A percentile compares a stretch with the other conserved stretches of the same genome.
These are phyloP conservation scores for Crax fasciolata DNA, from an alignment of 2,797 vertebrate genomes.

Conservation along the genomic window DNA sequence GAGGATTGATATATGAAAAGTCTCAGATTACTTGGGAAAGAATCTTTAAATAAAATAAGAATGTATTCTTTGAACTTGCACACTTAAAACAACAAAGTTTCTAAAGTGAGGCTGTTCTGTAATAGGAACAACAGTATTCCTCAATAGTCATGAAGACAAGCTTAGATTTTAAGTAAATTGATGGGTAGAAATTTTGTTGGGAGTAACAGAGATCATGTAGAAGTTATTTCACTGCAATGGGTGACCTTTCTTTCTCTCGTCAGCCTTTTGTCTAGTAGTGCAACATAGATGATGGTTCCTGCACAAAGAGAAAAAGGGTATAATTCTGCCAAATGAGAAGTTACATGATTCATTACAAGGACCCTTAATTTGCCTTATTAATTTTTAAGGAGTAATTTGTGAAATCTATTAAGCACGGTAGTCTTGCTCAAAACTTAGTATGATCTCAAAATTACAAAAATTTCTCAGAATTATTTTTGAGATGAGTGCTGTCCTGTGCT, in stretches of 20 bases:
- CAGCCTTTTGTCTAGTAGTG: not conserved
- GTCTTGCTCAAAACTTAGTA: conserved; percentile 57
- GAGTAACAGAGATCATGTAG: not conserved
- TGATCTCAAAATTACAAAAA: conserved; percentile 60
- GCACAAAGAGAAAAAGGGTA: not conserved
- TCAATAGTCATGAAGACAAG: not conserved
- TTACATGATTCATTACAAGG: conserved; percentile 61
- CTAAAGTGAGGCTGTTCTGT: not conserved
- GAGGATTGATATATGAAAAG: not conserved
- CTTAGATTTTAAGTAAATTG: not conserved
- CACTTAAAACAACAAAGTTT: not conserved
- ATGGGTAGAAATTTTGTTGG: not conserved
- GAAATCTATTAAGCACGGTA: conserved; percentile 61
- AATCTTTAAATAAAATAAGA: too few species aligned
- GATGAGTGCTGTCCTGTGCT: conserved; percentile 79
- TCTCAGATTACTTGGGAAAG: not conserved
- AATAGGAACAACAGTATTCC: not conserved
- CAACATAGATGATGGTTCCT: not conserved
- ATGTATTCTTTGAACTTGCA: not conserved
- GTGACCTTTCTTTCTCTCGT: not conserved
- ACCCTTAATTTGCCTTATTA: conserved; percentile 65
- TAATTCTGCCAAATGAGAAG: conserved; percentile 59
- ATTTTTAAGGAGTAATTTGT: conserved; percentile 65
- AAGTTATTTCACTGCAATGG: not conserved
- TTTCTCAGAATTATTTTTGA: conserved; percentile 81